Evolutionary conservation across 2,113 vertebrate species (phyloP).

Genomic region (Mystacornis crossleyi): DNA sequence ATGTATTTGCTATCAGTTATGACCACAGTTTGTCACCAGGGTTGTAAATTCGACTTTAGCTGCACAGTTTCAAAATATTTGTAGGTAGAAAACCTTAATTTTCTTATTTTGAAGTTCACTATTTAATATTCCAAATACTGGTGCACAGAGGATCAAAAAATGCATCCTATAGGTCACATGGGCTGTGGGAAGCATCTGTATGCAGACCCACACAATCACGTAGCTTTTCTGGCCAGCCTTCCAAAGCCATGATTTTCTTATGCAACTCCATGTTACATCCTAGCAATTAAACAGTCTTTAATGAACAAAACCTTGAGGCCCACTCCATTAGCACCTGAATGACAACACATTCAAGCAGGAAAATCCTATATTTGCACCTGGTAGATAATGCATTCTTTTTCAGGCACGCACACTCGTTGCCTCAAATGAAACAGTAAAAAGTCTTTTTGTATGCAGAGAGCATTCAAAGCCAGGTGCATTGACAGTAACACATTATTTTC

Average conservation of each 20-base stretch:
- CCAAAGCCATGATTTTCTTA: not conserved
- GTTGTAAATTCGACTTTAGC: not conserved
- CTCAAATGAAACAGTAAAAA: not conserved
- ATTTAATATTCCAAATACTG: not conserved
- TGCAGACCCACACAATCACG: accelerated
- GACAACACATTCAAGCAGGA: not conserved
- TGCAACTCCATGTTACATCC: not conserved
- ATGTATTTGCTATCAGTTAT: not conserved
- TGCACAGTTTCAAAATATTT: not conserved
- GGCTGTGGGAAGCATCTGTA: not conserved
- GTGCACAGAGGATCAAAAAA: not conserved
- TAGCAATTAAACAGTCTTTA: not conserved
- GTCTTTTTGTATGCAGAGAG: not conserved
- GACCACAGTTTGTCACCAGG: not conserved
- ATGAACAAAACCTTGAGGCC: not conserved
- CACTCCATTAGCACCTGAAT: not conserved
- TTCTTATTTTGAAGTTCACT: not conserved
- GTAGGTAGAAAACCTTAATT: not conserved
- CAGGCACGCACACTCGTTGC: not conserved
- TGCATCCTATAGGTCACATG: not conserved
- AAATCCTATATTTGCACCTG: not conserved
- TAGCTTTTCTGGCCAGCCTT: not conserved
- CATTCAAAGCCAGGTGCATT: not conserved
- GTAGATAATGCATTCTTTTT: not conserved
- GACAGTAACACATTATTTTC: not conserved